Evolutionary conservation across 1,140 invertebrate genomes (phyloP), one percentile per base, ranked within the genome.

Genomic region (Magallana ariakensis): DNA sequence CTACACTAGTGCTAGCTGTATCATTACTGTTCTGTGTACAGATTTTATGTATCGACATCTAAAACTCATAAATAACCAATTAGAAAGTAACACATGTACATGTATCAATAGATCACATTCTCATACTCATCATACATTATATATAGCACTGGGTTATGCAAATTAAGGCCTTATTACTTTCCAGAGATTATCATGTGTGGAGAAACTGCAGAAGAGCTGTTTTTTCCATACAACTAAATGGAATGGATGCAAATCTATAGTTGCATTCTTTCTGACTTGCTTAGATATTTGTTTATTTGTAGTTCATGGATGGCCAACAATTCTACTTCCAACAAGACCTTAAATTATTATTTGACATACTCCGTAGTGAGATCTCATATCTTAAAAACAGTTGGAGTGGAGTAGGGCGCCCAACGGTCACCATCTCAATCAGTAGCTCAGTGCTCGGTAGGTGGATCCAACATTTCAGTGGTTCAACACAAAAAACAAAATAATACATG

Each of bases 241-340:
- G 33, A 46, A 46, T 46, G 33, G 33, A 46, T 46, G 33, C 33
- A 46, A 46, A 46, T 46, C 33, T 46, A n/a, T n/a, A 5, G 33
- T 85, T 54, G 55, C 53, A 83, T 13, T 85, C 57, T 16, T 46
- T 11, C 7, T 85, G 75, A 57, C 60, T n/a, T 75, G 19, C 22
- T 75, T 26, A 75, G 66, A 75, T 75, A 75, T 75, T 75, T 75
- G 66, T 75, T 87, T 70, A 87, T 91, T 90, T 91, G 89, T 93
- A 98, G 97, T 98, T 97, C 87, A 89, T 94, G 91, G 94, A 94
- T 89, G 87, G 87, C 56, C 90, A 93, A 54, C 89, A 92, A 46
- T 95, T 94, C 91, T 95, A 94, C 91, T 87, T 94, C 46, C 90
- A 91, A 33, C 90, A 93, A 82, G 94, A 95, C 90, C 91, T 91